Base-by-base conservation (phyloP, 2,888 invertebrate genomes). In the Pilophorus perplexus region DNA sequence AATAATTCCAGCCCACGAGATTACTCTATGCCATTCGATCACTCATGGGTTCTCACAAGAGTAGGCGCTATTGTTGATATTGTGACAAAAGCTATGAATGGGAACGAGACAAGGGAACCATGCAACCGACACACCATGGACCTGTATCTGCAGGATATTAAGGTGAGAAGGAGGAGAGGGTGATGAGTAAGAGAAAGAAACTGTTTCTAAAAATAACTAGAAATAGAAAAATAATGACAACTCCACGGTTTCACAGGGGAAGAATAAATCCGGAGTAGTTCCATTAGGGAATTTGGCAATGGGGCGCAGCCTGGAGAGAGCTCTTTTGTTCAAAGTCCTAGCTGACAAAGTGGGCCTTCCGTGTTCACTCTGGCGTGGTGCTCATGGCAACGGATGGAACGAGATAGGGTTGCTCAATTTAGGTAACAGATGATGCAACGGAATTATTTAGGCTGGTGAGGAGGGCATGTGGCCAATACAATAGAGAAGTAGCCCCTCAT, bases 311-410 rank as follows among this genome's bases (percentile, higher is more conserved):
- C 76, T 86, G 42, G 86, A 86, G 73, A 78, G 86, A 1, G 83
- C 86, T 0, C 48, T 87, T 2, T 78, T 87, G 20, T 87, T 84
- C 77, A 87, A 87, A 74, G 80, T 79, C 1, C 74, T 87, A 22
- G 84, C 86, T 0, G 87, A 87, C 74, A 79, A 82, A 42, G 74
- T 84, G 20, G 83, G 83, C 0, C 70, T 87, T 67, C 86, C 86
- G 0, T 83, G 83, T 60, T 79, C 84, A 0, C 72, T 87, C 66
- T 79, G 80, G 67, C 80, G 86, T 1, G 78, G 81, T 1, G 74
- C 79, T n/a, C 79, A 82, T 62, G 82, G 82, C 0, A 79, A 80
- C 69, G 80, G 83, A 0, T 87, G 85, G 84, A 82, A 85, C 71
- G 86, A 87, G 74, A 75, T 87, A 20, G 82, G 85, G 0, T 75